Conservation (phyloP, 2,797 vertebrate genomes). For the Onychomys arenicola region DNA sequence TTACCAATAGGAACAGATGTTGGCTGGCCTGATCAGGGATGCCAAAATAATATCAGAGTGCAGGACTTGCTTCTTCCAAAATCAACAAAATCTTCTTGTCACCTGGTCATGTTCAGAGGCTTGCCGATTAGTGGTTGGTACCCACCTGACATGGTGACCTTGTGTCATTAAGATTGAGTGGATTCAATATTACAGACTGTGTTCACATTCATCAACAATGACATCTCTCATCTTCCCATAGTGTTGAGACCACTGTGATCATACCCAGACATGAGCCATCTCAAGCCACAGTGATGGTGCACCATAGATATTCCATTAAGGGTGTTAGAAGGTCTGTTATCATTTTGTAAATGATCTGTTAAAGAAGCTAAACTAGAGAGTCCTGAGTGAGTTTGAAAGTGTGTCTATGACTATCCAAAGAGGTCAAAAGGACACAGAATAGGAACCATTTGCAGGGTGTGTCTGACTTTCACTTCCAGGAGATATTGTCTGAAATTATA, state of each 20-base stretch:
- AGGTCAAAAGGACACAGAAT: background rate
- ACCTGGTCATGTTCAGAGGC: conserved; percentile 45
- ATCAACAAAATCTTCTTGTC: conserved; percentile 52
- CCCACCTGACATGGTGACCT: conserved; percentile 48
- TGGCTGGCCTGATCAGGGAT: background rate
- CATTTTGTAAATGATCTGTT: conserved; percentile 30
- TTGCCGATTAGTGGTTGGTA: background rate
- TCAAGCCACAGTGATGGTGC: background rate
- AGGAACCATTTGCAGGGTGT: rapidly evolving
- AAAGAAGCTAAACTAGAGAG: conserved; percentile 2
- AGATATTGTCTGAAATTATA: background rate
- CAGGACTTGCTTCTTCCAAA: background rate
- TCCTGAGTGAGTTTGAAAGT: background rate
- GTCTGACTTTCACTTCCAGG: background rate
- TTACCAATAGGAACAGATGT: conserved; percentile 14
- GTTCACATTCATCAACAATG: conserved; percentile 53
- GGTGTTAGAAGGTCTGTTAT: background rate
- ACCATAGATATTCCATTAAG: background rate
- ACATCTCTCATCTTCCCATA: conserved; percentile 53
- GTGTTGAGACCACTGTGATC: background rate
- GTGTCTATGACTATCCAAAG: background rate
- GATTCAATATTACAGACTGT: background rate
- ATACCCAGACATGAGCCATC: background rate
- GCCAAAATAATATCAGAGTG: background rate
- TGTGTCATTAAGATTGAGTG: conserved; percentile 68